Evolutionary conservation across 2,797 vertebrate genomes (phyloP), one percentile per base, ranked within the genome.

Genomic region (Catamblyrhynchus diadema): DNA sequence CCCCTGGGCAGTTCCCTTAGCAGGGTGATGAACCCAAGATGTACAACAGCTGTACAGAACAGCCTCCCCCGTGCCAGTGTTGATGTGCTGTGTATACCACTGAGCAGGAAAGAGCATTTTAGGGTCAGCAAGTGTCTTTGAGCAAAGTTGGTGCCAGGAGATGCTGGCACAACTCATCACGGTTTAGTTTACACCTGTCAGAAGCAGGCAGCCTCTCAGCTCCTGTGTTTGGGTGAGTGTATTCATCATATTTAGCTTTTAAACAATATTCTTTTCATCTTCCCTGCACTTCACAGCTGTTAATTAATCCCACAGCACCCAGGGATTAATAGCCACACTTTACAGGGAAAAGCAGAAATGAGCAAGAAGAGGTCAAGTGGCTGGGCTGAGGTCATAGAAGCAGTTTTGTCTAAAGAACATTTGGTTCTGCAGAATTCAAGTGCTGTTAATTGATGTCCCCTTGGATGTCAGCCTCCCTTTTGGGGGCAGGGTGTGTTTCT

Each of bases 181-280:
- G 73, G 81, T 86, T 93, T 73, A 75, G 54, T 56, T 96, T 86
- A 73, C 51, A 88, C 81, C 92, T 81, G 83, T 80, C 82, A 95
- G 78, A 41, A 94, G 54, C 25, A 79, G 72, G 73, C 66, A 86
- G 47, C 69, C 44, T 92, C 74, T 74, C 65, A 61, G 14, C 53
- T 89, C 54, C 69, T 51, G 23, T 66, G 62, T 89, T 86, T 91
- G 72, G 54, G 22, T 10, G 6, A 87, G 45, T 4, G 11, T 62
- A 48, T 77, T 89, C 42, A 80, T 74, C 57, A 32, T 27, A 56
- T 37, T 61, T 47, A 56, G 74, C 42, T 84, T 86, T 84, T 80
- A 87, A 57, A 32, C 60, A 67, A 24, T 27, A 21, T 44, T 81
- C 81, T 82, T 95, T 93, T 95, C 18, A 90, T 81, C 84, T 82